These are phyloP conservation scores for Drosophila ananassae DNA, from an alignment of 1,140 invertebrate species.

Conservation along the genomic window DNA sequence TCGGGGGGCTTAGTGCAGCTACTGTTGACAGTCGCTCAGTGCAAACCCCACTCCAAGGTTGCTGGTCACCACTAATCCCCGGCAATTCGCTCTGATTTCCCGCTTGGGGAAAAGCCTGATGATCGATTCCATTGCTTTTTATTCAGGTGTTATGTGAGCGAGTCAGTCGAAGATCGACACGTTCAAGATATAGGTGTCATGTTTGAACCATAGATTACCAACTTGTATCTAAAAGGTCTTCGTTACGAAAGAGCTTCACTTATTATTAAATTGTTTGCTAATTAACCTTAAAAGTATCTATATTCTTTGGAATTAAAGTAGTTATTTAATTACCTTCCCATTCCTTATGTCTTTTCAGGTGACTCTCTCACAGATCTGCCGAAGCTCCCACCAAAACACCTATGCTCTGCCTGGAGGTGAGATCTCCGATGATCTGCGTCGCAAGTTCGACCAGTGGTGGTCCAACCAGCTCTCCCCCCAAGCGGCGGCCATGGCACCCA, in stretches of 20 bases:
- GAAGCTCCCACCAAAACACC: conserved; percentile 86
- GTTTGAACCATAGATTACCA: background rate
- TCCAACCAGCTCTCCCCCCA: conserved; percentile 87
- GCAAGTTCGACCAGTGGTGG: conserved; percentile 92
- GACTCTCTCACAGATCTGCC: conserved; percentile 90
- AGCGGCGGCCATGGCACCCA: conserved; percentile 77
- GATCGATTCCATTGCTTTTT: conserved; percentile 17
- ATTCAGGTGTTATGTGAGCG: background rate
- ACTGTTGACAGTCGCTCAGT: conserved; percentile 38
- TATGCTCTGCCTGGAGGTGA: conserved; percentile 87
- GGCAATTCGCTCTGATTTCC: conserved; percentile 27
- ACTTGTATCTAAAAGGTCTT: background rate
- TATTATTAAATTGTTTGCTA: background rate
- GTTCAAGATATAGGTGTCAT: background rate
- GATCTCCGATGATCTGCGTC: conserved; percentile 89
- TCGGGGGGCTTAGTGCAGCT: conserved; percentile 27
- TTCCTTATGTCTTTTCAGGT: conserved; percentile 85
- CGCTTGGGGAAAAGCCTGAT: conserved; percentile 28
- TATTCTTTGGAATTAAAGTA: too few relatives aligned
- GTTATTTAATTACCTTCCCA: background rate
- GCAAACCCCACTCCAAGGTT: conserved; percentile 28
- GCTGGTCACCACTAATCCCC: conserved; percentile 15
- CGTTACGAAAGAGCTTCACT: background rate
- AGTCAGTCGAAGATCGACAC: background rate
- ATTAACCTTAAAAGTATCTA: background rate